Base-by-base conservation (phyloP, 2,797 vertebrate genomes). In the Nothura maculosa region DNA sequence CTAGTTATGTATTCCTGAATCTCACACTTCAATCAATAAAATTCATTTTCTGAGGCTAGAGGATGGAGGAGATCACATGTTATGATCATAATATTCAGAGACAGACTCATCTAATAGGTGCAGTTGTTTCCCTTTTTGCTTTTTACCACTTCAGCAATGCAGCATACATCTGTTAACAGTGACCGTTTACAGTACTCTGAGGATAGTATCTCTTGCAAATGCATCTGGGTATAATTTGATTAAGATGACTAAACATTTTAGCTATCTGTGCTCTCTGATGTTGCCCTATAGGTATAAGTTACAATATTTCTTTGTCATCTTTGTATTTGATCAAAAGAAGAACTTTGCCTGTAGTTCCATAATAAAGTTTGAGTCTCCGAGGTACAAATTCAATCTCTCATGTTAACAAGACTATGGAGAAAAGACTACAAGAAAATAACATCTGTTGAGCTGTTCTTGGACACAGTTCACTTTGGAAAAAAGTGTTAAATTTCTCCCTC, bases 361-460 rank as follows among this genome's bases (percentile, higher is more conserved):
- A 87, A 94, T 91, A 94, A 92, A 89, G 38, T 83, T 90, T 84
- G 87, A 84, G 50, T 47, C 90, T 58, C 75, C 75, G 61, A 89
- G 72, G 82, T 94, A 91, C 13, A 89, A 90, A 95, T 93, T 85
- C 66, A 93, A 34, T 84, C 57, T 83, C 25, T 75, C 34, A 21
- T 89, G 72, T 93, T 96, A 93, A 96, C 68, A 86, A 92, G 75
- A 19, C 85, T 86, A 82, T 55, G 38, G 92, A 94, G 78, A 91
- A 92, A 96, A 92, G 40, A 75, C 80, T 89, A 92, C 73, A 66
- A 87, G 87, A 27, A 85, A 93, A 94, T 78, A 89, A 76, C 79
- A 95, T 86, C 85, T 85, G 72, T 85, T 90, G 87, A 90, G 87
- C 75, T 82, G 40, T 54, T 85, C 58, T 81, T 72, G 73, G 81